These are phyloP conservation scores for Scotopteryx bipunctaria DNA, from an alignment of 2,888 invertebrate genomes.

Conservation along the genomic window DNA sequence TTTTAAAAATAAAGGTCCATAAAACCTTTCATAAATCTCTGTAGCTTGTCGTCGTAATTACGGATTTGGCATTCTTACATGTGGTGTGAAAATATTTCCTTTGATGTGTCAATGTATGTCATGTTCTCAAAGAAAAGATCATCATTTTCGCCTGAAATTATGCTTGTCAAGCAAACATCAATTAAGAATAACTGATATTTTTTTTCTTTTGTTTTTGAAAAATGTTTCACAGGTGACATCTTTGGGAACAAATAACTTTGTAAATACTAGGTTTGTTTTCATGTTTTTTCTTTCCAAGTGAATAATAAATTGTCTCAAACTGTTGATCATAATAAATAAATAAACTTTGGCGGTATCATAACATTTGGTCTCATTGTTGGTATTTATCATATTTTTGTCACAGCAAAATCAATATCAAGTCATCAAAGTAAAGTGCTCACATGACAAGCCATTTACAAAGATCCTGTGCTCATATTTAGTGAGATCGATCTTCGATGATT, in stretches of 20 bases:
- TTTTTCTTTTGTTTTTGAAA: too few species aligned
- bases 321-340: neutral
- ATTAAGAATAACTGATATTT: conserved; percentile 3
- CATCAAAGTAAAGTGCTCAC: conserved; percentile 1
- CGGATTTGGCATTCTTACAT: conserved; percentile 16
- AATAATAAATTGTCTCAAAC: too few species aligned
- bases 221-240: neutral
- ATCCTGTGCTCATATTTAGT: conserved; percentile 27
- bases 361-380: neutral
- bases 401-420: conserved; percentile 2
- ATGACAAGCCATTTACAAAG: conserved; percentile 14
- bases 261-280: neutral
- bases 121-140: conserved; percentile 2
- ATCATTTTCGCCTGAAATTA: conserved; percentile 17
- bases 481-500: conserved; percentile 35
- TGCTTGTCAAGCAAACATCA: conserved; percentile 17
- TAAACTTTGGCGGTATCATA: neutral
- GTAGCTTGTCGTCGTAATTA: conserved; percentile 20
- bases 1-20: conserved; percentile 18
- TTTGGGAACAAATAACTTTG: neutral
- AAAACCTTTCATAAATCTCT: conserved; percentile 25
- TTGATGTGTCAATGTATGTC: conserved; percentile 24
- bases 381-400: neutral
- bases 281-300: too few species aligned
- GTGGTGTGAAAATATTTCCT: conserved; percentile 27